These are phyloP conservation scores for Actinemys pallida DNA, from an alignment of 2,113 vertebrate genomes.

Conservation along the genomic window DNA sequence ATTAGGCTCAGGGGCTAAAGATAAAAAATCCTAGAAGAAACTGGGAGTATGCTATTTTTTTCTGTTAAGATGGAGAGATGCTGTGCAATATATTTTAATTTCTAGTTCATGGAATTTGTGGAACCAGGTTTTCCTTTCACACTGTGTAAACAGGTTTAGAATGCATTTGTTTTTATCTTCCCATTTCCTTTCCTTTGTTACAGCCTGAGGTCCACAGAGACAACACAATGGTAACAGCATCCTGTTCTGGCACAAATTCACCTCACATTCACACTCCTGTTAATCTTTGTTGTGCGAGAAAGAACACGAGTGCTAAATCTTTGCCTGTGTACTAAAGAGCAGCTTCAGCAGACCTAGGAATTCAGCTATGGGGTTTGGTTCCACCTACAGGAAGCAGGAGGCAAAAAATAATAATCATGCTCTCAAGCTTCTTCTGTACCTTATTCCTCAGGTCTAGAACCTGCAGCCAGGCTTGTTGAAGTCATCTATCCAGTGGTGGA, in stretches of 20 bases:
- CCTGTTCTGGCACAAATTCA: constrained; percentile 44
- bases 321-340: neutral
- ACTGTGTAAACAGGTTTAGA: neutral
- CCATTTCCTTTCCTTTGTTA: constrained; percentile 55
- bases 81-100: constrained; percentile 27
- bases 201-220: constrained; percentile 31
- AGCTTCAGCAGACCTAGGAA: neutral
- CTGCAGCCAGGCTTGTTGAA: neutral
- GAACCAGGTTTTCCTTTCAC: constrained; percentile 1
- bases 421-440: neutral
- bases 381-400: constrained; percentile 78
- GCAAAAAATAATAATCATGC: constrained; percentile 1
- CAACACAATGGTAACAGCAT: neutral
- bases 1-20: neutral
- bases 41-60: neutral
- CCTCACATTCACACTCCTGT: constrained; percentile 39
- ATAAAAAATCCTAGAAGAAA: constrained; percentile 11
- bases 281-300: neutral
- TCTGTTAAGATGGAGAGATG: neutral
- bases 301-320: neutral
- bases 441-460: neutral
- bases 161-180: constrained; percentile 44
- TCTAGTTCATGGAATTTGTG: constrained; percentile 22
- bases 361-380: constrained; percentile 74
- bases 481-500: neutral